Base-by-base conservation (phyloP, 1,140 invertebrate species). In the Bombus soroeensis region DNA sequence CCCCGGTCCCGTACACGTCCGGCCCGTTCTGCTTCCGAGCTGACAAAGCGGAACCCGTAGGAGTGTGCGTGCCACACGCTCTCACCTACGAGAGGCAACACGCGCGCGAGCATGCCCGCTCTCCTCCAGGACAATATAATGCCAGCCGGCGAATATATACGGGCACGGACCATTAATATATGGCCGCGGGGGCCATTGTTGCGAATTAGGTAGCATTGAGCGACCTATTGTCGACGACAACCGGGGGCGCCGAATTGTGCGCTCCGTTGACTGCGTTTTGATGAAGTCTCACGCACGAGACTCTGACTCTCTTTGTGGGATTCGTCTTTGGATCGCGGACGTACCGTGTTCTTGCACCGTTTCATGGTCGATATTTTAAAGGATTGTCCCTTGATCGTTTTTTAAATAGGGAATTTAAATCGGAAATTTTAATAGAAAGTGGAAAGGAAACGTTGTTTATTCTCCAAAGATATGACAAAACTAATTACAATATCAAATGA, bases 191-290 rank as follows among this genome's bases (percentile, higher is more conserved):
- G 92, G 89, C 93, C 91, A 94, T 94, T 94, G 94, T 94, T 94
- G 92, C 94, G 93, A 94, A 94, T 94, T 94, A 94, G 94, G 93
- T 94, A 92, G 90, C 90, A 94, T 93, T 93, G 92, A 93, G 89
- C 86, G 90, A 76, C 77, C 89, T 87, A 93, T 94, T 94, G 93
- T 94, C 87, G 89, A 87, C 76, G 87, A 89, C 93, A 89, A 89
- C 90, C 75, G 81, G 92, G 93, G 90, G 91, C 57, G 74, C 64
- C 66, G 34, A 62, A 41, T 73, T 83, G 34, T 37, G 22, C 70
- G 80, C 71, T 75, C 57, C 80, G 73, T 39, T 81, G 79, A 89
- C 81, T 88, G 85, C 88, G 85, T 83, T 89, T 87, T 81, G 75
- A 89, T 89, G 72, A 66, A 89, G 78, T 70, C 64, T 25, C 59